Evolutionary conservation across 1,140 invertebrate genomes (phyloP), one percentile per base, ranked within the genome.

Genomic region (Oncopodura yosiiana): DNA sequence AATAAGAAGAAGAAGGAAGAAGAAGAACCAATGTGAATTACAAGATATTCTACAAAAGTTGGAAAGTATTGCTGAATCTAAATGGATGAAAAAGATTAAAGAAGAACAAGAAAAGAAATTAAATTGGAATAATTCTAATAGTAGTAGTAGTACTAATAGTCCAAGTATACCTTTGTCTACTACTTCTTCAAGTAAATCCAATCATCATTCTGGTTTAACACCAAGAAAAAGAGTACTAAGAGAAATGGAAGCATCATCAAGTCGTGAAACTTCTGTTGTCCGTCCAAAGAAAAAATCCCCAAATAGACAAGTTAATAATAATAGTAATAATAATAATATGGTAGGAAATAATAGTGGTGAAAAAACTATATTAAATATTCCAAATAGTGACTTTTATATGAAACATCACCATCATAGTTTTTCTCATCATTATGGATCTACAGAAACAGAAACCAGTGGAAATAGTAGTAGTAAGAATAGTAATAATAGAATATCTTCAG

Each of bases 311-410:
- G 26, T 9, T 3, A 30, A 49, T n/a, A n/a, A n/a, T n/a, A n/a
- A n/a, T n/a, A n/a, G n/a, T n/a, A n/a, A n/a, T n/a, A n/a, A n/a
- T n/a, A n/a, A n/a, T n/a, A n/a, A n/a, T n/a, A n/a, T n/a, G n/a
- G n/a, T n/a, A n/a, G n/a, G n/a, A n/a, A n/a, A n/a, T n/a, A n/a
- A n/a, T n/a, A n/a, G n/a, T 37, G 16, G 24, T 37, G 53, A 39
- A 43, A 55, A 49, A 49, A 55, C 53, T 30, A 55, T 55, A 18
- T 55, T 55, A 30, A 55, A 46, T 34, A 42, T 55, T 55, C 53
- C 53, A 14, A 54, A 54, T 19, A 54, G 44, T 19, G 53, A 55
- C n/a, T 55, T 49, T 43, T 55, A 48, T 29, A 48, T 34, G 34
- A 27, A 45, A 42, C 53, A 55, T 34, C n/a, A 21, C 23, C 11